phyloP scores from a whole-genome alignment of 2,797 vertebrate genomes.

The Austrolebias charrua region DNA sequence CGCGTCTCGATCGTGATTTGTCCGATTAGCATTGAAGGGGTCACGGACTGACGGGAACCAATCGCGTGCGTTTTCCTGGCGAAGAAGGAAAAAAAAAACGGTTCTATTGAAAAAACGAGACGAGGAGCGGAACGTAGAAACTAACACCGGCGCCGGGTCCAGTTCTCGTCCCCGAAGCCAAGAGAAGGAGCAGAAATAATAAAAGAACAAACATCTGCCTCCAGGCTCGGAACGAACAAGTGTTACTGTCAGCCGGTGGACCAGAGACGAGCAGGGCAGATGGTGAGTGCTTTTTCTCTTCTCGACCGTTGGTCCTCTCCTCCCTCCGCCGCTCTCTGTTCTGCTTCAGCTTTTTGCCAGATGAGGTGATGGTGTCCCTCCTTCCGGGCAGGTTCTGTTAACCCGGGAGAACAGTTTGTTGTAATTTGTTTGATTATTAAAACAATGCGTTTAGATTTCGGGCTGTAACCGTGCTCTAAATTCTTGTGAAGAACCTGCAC shows the following conservation, averaged over 20 bases:
- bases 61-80: constrained; percentile 72
- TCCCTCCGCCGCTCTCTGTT: constrained; percentile 7
- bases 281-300: constrained; percentile 72
- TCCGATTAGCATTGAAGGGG: constrained; percentile 45
- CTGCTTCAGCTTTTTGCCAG: constrained; percentile 48
- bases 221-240: constrained; percentile 35
- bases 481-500: constrained; percentile 11
- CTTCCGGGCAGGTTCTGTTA: constrained; percentile 16
- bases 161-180: constrained; percentile 25
- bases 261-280: constrained; percentile 69
- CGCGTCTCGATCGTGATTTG: neutral
- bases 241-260: constrained; percentile 36
- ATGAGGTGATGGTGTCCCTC: constrained; percentile 58
- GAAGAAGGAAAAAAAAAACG: constrained; percentile 27
- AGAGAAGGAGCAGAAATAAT: constrained; percentile 35
- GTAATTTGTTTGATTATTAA: too few relatives aligned
- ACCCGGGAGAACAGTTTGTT: neutral
- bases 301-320: constrained; percentile 25
- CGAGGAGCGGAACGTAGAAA: constrained; percentile 38
- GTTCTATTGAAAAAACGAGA: constrained; percentile 66
- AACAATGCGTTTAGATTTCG: neutral
- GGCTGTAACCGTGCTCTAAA: neutral
- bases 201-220: constrained; percentile 4
- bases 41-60: constrained; percentile 59
- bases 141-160: constrained; percentile 47